Evolutionary conservation across 2,113 vertebrate species (phyloP).

Genomic region (Rallus limicola): DNA sequence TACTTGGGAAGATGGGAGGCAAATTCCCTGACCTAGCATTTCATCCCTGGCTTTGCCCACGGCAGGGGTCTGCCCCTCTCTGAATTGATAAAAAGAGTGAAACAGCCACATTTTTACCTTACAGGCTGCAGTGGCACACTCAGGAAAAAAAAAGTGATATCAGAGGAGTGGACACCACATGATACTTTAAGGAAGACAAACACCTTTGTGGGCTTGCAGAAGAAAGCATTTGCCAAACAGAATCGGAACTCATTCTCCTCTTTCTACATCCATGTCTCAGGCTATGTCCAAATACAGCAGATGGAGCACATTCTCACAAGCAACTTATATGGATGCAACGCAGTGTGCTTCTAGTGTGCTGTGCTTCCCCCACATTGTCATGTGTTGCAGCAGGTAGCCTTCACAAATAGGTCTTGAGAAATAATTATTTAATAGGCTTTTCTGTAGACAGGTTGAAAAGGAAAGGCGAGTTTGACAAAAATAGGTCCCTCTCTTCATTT

Average conservation of each 20-base stretch:
- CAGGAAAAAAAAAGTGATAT: not conserved
- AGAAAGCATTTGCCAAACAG: not conserved
- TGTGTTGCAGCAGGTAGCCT: not conserved
- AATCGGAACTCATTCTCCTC: not conserved
- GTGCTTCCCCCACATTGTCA: not conserved
- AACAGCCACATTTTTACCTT: not conserved
- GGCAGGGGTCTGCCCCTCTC: not conserved
- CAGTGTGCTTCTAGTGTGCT: accelerated
- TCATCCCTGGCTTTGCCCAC: not conserved
- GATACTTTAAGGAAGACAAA: not conserved
- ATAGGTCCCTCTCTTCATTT: not conserved
- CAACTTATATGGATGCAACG: not conserved
- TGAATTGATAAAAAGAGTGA: not conserved
- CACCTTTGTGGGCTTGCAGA: not conserved
- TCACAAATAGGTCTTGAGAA: not conserved
- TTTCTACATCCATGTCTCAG: not conserved
- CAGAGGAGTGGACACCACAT: not conserved
- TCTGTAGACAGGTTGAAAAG: not conserved
- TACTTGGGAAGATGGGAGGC: not conserved
- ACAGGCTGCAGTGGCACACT: not conserved
- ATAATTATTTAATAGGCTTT: not conserved
- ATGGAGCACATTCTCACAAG: not conserved
- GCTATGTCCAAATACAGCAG: not conserved
- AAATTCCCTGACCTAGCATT: not conserved
- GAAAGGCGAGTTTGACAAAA: not conserved